These are phyloP conservation scores for Trachymyrmex cornetzi DNA, from an alignment of 1,140 invertebrate species.

Conservation along the genomic window DNA sequence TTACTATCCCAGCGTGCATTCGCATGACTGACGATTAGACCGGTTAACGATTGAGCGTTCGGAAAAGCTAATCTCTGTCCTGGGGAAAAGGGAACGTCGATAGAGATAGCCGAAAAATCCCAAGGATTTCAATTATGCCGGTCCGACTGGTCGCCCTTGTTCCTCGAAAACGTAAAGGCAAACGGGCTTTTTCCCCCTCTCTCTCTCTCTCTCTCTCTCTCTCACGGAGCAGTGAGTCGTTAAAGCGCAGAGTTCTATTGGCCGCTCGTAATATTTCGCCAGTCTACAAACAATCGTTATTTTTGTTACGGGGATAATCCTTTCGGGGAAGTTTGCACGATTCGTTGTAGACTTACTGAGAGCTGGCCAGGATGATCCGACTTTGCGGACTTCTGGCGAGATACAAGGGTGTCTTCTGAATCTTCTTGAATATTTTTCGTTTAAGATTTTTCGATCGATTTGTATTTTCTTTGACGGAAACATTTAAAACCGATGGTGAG, in stretches of 20 bases:
- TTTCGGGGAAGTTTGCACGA: conserved; percentile 21
- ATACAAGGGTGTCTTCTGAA: background rate
- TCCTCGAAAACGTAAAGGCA: background rate
- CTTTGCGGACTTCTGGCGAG: conserved; percentile 19
- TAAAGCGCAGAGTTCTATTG: conserved; percentile 20
- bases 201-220: conserved; percentile 2
- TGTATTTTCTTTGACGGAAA: background rate
- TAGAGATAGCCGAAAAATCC: conserved; percentile 55
- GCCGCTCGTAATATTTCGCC: conserved; percentile 32
- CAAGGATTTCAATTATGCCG: conserved; percentile 44
- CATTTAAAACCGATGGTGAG: no score
- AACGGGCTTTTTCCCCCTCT: background rate
- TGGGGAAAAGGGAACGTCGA: conserved; percentile 27
- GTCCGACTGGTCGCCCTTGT: background rate
- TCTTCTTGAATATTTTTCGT: background rate
- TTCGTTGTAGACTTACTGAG: background rate
- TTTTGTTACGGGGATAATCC: conserved; percentile 31
- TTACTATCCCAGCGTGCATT: background rate
- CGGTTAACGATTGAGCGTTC: conserved; percentile 30
- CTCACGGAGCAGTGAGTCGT: conserved; percentile 36
- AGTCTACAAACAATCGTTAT: conserved; percentile 41
- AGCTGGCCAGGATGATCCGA: conserved; percentile 59
- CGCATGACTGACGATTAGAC: conserved; percentile 22
- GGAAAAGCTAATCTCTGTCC: conserved; percentile 55
- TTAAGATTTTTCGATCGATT: background rate